Base-by-base conservation (phyloP, 2,113 vertebrate species). In the Ariopsis seemanni region DNA sequence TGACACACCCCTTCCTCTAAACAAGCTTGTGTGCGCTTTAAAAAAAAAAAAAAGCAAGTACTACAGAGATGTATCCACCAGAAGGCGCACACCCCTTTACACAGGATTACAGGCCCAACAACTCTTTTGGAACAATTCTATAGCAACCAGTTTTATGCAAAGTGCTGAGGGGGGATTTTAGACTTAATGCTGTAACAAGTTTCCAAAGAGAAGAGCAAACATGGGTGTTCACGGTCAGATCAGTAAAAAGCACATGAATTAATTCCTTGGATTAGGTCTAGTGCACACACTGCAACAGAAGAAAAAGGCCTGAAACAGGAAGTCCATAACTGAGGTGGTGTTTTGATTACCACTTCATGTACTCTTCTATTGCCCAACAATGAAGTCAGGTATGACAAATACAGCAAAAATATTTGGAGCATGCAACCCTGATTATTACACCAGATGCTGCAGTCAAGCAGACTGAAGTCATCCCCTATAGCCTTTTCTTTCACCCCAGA, bases 381-480 rank as follows among this genome's bases (percentile, higher is more conserved):
- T 14, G 52, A 72, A 12, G 85, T 85, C 74, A 27, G 34, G 74
- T 71, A 89, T 22, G 84, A 12, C 60, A 77, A 83, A 83, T 55
- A 63, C 57, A 57, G 27, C 17, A 11, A 74, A 89, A 88, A 87
- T 83, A 87, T 87, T 84, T 58, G 15, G 71, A 69, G 75, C 75
- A 89, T 27, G 86, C 62, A 88, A 79, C 30, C 58, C 17, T 83
- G 50, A 88, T 81, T 34, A 88, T 81, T 86, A 86, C 84, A 82
- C 82, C 42, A 80, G 83, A 69, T 1, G 30, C 25, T 88, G 85
- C 78, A 67, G 84, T 75, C 48, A 86, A 80, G 79, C 75, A 48
- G 63, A 88, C 88, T 89, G 88, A 91, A 84, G 90, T 88, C 88
- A 91, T 91, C 84, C 63, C 85, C 11, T 25, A 81, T 25, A 81